Conservation (phyloP, 2,113 vertebrate genomes). For the Ursus arctos region DNA sequence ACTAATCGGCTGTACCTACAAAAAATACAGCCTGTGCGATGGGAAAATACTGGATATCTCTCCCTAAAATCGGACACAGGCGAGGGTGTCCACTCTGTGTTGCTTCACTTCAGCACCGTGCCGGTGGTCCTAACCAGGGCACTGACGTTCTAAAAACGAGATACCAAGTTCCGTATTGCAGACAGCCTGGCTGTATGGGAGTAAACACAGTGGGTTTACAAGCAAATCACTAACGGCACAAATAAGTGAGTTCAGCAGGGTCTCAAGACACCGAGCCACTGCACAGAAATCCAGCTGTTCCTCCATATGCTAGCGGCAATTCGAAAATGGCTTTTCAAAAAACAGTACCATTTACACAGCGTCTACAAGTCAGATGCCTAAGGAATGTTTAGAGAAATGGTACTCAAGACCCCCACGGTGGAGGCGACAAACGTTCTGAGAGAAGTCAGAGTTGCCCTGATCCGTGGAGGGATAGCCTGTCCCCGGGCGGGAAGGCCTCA, state of each 20-base stretch:
- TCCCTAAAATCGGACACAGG: rapidly evolving
- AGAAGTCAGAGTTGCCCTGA: too few relatives aligned
- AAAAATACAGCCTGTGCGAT: rapidly evolving
- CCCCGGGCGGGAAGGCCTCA: not conserved
- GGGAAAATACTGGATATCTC: rapidly evolving
- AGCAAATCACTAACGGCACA: not conserved
- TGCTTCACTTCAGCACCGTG: rapidly evolving
- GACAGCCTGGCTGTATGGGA: not conserved
- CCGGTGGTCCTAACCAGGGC: not conserved
- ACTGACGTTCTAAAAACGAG: not conserved
- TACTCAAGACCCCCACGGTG: rapidly evolving
- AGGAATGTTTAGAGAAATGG: not conserved
- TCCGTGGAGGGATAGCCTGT: not conserved
- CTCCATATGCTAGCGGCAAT: not conserved
- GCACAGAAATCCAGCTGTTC: not conserved
- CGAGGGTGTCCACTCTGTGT: rapidly evolving
- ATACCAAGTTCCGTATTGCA: not conserved
- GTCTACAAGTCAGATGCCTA: not conserved
- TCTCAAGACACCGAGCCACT: rapidly evolving
- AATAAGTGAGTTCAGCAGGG: too few relatives aligned
- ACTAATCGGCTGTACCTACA: too few relatives aligned
- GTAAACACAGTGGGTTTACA: not conserved
- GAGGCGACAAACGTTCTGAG: not conserved
- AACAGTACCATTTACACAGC: not conserved
- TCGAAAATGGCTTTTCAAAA: not conserved